These are phyloP conservation scores for Reticulitermes lucifugus DNA, from an alignment of 2,888 invertebrate species.

Conservation along the genomic window DNA sequence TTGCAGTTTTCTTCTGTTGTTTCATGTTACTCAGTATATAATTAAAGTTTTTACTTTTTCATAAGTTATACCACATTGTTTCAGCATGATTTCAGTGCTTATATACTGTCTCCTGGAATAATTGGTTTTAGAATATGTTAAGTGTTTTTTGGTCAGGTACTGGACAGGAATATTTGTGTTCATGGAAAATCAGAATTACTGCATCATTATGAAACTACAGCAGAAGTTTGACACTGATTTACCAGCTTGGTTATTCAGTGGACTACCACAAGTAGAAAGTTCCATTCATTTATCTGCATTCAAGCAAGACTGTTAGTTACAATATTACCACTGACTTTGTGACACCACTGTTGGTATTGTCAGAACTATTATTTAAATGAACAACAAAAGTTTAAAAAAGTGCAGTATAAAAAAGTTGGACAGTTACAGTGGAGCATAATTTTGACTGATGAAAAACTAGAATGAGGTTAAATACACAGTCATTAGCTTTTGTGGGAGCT, in stretches of 20 bases:
- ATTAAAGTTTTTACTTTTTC: not conserved
- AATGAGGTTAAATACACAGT: not conserved
- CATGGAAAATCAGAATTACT: not conserved
- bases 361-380: not conserved
- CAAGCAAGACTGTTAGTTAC: not conserved
- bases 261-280: not conserved
- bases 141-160: not conserved
- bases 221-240: not conserved
- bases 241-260: not conserved
- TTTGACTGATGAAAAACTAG: not conserved
- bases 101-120: not conserved
- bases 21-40: not conserved
- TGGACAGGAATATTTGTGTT: not conserved
- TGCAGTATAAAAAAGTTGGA: slow-evolving; percentile 1
- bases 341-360: slow-evolving; percentile 6
- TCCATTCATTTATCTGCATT: slow-evolving; percentile 9
- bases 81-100: not conserved
- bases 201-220: not conserved
- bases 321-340: not conserved
- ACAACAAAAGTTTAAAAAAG: not conserved
- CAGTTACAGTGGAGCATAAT: not conserved
- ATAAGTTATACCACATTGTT: not conserved
- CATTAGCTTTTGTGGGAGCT: no score
- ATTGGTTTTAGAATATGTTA: not conserved
- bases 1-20: not conserved